Conservation (phyloP, 2,113 vertebrate genomes). For the Vulpes ferrilata region DNA sequence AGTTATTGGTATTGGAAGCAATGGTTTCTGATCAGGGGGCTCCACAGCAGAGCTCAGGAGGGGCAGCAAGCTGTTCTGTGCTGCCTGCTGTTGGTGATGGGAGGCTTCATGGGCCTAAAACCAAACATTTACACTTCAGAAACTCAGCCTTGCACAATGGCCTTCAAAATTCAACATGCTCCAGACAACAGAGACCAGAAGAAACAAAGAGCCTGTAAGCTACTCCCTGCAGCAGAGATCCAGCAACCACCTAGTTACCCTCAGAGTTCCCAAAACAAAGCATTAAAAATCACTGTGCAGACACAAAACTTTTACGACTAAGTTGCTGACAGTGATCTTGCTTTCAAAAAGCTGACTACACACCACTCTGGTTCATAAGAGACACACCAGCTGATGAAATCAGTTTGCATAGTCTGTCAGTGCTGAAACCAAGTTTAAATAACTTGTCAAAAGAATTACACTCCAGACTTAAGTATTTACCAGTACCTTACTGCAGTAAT, state of each 20-base stretch:
- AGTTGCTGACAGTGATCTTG: conserved; percentile 66
- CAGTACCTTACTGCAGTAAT: conserved; percentile 59
- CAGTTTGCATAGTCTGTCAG: conserved; percentile 50
- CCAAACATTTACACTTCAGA: conserved; percentile 89
- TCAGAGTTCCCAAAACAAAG: conserved; percentile 24
- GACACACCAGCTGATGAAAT: conserved; percentile 70
- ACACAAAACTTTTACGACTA: conserved; percentile 64
- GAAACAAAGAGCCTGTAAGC: conserved; percentile 55
- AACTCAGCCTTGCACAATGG: conserved; percentile 69
- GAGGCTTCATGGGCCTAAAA: conserved; percentile 97
- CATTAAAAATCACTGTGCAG: conserved; percentile 55
- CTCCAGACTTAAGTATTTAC: conserved; percentile 77
- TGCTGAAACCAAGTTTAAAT: conserved; percentile 78
- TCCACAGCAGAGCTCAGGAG: conserved; percentile 96
- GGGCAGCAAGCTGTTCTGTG: conserved; percentile 96
- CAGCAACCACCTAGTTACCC: conserved; percentile 40
- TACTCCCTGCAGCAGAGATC: conserved; percentile 26
- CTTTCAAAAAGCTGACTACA: conserved; percentile 69
- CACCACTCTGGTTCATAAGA: conserved; percentile 42
- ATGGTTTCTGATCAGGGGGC: conserved; percentile 97
- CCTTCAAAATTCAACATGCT: conserved; percentile 75
- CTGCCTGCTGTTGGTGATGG: conserved; percentile 98
- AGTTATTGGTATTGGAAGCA: conserved; percentile 95
- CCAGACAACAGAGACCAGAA: conserved; percentile 65
- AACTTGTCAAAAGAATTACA: conserved; percentile 72